Evolutionary conservation across 1,140 invertebrate species (phyloP).

Genomic region (Glossosoma conforme): DNA sequence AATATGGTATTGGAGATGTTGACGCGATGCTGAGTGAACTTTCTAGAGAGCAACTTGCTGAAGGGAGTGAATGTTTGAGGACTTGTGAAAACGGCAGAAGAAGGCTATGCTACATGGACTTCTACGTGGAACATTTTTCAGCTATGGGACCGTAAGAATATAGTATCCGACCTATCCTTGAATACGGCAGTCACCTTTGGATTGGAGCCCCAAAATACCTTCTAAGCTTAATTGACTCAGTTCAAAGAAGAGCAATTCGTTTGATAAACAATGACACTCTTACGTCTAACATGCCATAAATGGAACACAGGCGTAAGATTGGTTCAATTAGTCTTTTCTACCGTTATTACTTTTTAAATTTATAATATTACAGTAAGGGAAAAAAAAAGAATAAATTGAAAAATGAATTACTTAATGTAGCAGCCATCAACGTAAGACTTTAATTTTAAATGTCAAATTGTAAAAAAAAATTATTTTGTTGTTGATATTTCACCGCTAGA

Average conservation of each 20-base stretch:
- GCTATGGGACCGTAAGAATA: slow-evolving; percentile 39
- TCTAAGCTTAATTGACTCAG: too few species aligned
- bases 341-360: background rate
- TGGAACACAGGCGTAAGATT: too few species aligned
- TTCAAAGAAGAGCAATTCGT: too few species aligned
- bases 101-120: slow-evolving; percentile 45
- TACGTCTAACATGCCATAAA: too few species aligned
- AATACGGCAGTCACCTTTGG: too few species aligned
- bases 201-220: too few species aligned
- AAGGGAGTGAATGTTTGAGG: slow-evolving; percentile 22
- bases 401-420: background rate
- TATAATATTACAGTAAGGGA: background rate
- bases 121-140: slow-evolving; percentile 47
- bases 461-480: slow-evolving; percentile 3
- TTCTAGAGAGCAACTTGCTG: too few species aligned
- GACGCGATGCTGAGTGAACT: too few species aligned
- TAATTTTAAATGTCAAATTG: background rate
- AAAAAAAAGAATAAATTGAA: background rate
- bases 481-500: slow-evolving; percentile 6
- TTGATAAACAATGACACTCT: too few species aligned
- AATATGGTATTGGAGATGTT: too few species aligned
- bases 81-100: slow-evolving; percentile 14
- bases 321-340: slow-evolving; percentile 3
- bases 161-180: background rate
- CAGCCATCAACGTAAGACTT: background rate